Base-by-base conservation (phyloP, 2,888 invertebrate genomes). In the Cremastobaeus sp. region DNA sequence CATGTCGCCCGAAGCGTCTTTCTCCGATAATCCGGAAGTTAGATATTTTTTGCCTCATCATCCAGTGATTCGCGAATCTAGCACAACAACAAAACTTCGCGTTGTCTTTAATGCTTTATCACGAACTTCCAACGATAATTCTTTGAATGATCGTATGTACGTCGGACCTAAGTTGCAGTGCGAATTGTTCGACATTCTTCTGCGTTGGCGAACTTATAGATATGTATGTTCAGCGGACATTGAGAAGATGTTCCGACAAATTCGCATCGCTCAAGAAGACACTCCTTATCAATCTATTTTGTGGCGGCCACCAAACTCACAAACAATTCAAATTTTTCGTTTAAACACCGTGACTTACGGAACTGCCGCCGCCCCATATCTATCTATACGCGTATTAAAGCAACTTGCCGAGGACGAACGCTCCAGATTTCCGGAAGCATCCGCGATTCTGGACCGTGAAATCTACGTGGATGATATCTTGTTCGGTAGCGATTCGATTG, bases 121-220 rank as follows among this genome's bases (percentile, higher is more conserved):
- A 5, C 5, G n/a, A 32, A 62, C 32, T 18, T 9, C 25, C 12
- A 62, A 48, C 28, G 48, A 48, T 3, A 35, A 55, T 1, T 62
- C 62, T 0, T 20, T 70, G n/a, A 71, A 71, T 15, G 64, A 71
- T 28, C 47, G 45, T 48, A 48, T 62, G 62, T 39, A 64, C 6
- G 45, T 41, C 0, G 70, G 70, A 0, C 64, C 62, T 1, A 71
- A 71, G 14, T 35, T 60, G 9, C 60, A 60, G n/a, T 12, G 8
- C 25, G 60, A 47, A 14, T 15, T 60, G 9, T 28, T 37, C 20
- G 60, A 60, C 15, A n/a, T 60, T 20, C n/a, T 60, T n/a, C 25
- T 45, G 4, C 48, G 60, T 6, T 48, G 48, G 48, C 60, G 60
- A 15, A 20, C 48, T 3, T n/a, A n/a, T n/a, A n/a, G n/a, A n/a